Percentiles rank a stretch among this genome's conserved stretches.
Conservation (phyloP, 37 sponge, comb jelly and placozoan genomes). For the Mnemiopsis leidyi region DNA sequence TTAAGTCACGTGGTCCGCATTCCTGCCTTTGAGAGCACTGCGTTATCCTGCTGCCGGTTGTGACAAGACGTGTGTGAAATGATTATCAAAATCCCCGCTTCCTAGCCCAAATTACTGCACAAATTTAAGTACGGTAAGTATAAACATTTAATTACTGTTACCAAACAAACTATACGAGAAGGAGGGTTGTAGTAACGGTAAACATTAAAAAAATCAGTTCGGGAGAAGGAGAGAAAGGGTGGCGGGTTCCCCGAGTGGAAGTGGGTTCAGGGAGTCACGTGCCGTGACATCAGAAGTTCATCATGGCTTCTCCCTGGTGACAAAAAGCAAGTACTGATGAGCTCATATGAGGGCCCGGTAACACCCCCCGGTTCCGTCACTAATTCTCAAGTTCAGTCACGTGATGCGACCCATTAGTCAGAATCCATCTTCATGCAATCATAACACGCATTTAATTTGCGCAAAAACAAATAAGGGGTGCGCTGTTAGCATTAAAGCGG, state of each 20-base stretch:
- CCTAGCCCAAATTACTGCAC: neutral
- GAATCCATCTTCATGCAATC: neutral
- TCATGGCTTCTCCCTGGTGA: neutral
- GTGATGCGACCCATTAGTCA: neutral
- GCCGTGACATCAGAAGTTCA: neutral
- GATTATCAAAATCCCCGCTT: neutral
- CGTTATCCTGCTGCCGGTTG: neutral
- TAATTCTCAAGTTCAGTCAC: neutral
- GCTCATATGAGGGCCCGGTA: neutral
- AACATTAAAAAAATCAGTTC: neutral
- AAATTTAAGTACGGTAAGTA: neutral
- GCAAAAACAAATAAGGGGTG: neutral
- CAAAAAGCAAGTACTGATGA: neutral
- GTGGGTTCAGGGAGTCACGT: neutral
- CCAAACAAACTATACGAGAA: too few relatives aligned
- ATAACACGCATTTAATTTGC: neutral
- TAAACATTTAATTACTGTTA: neutral
- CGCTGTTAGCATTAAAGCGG: neutral
- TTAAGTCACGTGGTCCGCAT: neutral
- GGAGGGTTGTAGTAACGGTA: neutral
- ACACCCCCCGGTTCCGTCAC: neutral
- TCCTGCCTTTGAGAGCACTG: conserved; percentile 16
- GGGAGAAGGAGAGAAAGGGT: neutral
- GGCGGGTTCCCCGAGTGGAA: neutral
- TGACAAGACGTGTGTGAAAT: neutral